A percentile compares a stretch with the other conserved stretches of the same genome.
Evolutionary conservation across 2,113 vertebrate species (phyloP).

Genomic region (Eulemur rufifrons): DNA sequence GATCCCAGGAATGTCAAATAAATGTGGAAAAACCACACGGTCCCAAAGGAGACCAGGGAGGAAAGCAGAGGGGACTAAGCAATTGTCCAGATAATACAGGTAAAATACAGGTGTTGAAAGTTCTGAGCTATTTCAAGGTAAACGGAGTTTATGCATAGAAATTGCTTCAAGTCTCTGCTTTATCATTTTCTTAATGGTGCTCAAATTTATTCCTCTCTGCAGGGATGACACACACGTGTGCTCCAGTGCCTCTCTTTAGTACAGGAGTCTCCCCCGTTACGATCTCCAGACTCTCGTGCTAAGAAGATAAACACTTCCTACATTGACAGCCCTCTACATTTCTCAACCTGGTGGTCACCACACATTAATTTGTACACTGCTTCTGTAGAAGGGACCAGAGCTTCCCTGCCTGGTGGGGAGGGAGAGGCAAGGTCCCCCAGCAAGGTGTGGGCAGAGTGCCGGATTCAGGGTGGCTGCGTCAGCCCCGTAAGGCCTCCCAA

Average conservation of each 20-base stretch:
- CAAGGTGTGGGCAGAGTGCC: not conserved
- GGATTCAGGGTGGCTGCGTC: not conserved
- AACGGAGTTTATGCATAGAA: not conserved
- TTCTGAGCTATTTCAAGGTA: not conserved
- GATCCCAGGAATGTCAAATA: not conserved
- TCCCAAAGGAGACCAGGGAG: accelerated
- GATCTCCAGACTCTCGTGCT: not conserved
- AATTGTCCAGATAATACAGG: not conserved
- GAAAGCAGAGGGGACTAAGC: not conserved
- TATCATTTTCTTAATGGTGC: not conserved
- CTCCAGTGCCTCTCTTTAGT: not conserved
- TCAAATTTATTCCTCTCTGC: not conserved
- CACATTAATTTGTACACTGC: not conserved
- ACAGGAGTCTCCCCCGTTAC: not conserved
- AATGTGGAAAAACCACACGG: not conserved
- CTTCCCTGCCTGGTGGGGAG: not conserved
- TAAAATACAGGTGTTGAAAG: not conserved
- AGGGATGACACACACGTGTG: not conserved
- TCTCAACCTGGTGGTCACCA: not conserved
- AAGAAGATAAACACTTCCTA: not conserved
- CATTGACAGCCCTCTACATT: not conserved
- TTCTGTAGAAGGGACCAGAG: not conserved
- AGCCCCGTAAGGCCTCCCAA: constrained; percentile 33
- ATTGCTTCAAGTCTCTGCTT: not conserved
- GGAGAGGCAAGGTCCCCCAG: not conserved